Percentiles rank a stretch among this genome's conserved stretches.
phyloP scores from a whole-genome alignment of 2,888 invertebrate species.

The Therioaphis trifolii region DNA sequence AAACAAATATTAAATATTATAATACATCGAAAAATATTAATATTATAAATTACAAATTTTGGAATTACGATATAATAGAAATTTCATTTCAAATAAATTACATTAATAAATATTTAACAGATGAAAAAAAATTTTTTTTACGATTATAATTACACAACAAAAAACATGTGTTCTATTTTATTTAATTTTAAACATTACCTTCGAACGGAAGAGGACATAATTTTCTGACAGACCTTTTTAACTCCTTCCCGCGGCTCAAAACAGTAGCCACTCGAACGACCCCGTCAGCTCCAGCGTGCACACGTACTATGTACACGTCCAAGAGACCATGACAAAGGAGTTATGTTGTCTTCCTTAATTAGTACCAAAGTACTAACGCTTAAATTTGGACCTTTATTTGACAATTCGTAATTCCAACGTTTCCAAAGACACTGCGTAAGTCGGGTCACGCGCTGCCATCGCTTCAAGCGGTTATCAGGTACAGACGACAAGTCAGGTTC shows the following conservation, averaged over 20 bases:
- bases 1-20: not conserved
- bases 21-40: not conserved
- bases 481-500: constrained; percentile 62
- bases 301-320: constrained; percentile 26
- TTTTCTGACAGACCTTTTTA: not conserved
- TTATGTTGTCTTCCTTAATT: not conserved
- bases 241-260: not conserved
- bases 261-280: not conserved
- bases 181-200: not conserved
- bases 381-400: not conserved
- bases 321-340: not conserved
- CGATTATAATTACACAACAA: too few relatives aligned
- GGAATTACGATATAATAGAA: not conserved
- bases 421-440: constrained; percentile 65
- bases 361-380: not conserved
- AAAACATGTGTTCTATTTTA: not conserved
- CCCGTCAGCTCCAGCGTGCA: not conserved
- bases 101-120: not conserved
- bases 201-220: not conserved
- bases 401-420: constrained; percentile 65
- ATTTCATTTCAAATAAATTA: not conserved
- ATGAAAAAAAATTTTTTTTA: not conserved
- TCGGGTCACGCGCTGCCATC: constrained; percentile 64
- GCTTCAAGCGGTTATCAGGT: constrained; percentile 49
- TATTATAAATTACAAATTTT: not conserved